Evolutionary conservation across 2,797 vertebrate genomes (phyloP).

Genomic region (Myripristis jacobus): DNA sequence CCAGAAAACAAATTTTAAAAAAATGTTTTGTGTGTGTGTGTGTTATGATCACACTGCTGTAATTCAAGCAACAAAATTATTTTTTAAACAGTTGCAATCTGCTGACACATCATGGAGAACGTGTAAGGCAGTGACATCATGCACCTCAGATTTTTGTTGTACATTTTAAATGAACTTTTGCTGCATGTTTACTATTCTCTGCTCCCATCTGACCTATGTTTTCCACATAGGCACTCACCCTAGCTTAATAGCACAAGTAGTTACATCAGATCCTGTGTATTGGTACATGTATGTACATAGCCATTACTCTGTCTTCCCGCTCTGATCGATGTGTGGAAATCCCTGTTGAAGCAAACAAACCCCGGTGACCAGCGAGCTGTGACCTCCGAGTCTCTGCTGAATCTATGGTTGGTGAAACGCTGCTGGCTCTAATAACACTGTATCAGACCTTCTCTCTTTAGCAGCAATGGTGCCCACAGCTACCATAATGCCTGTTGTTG

Average conservation of each 20-base stretch:
- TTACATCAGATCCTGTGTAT: no score
- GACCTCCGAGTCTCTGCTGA: slow-evolving; percentile 28
- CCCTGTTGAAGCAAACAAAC: slow-evolving; percentile 26
- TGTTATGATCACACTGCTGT: not conserved
- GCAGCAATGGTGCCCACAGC: slow-evolving; percentile 36
- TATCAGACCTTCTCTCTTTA: slow-evolving; percentile 26
- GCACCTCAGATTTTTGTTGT: no score
- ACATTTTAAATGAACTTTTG: no score
- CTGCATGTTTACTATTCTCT: not conserved
- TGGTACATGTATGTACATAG: not conserved
- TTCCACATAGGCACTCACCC: no score
- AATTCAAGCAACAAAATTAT: not conserved
- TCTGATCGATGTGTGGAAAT: slow-evolving; percentile 47
- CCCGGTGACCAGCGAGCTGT: slow-evolving; percentile 19
- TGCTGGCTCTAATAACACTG: slow-evolving; percentile 31
- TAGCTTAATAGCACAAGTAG: no score
- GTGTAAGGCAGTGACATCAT: no score
- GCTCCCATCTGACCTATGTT: no score
- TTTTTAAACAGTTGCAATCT: no score
- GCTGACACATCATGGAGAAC: no score
- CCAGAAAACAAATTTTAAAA: no score
- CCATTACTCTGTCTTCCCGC: slow-evolving; percentile 26
- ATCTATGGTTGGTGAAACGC: slow-evolving; percentile 22
- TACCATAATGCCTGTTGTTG: not conserved
- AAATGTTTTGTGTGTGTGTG: no score